Percentiles rank a stretch among this genome's conserved stretches.
phyloP scores from a whole-genome alignment of 2,797 vertebrate genomes.

The Chelon labrosus region DNA sequence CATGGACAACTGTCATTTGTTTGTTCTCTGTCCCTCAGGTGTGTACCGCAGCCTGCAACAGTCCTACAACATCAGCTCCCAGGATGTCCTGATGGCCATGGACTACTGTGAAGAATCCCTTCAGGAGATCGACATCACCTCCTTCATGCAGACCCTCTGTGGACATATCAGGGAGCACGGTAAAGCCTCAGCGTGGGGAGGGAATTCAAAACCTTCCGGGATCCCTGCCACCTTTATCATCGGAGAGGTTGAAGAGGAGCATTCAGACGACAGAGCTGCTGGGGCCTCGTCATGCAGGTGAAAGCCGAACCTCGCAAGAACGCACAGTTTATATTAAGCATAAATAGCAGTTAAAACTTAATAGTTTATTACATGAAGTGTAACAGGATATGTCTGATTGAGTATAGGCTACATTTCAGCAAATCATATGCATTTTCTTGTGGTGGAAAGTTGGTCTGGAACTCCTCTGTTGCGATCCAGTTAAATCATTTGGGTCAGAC shows the following conservation, averaged over 20 bases:
- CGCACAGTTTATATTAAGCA: neutral
- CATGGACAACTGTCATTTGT: too few relatives aligned
- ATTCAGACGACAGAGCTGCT: conserved; percentile 68
- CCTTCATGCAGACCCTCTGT: conserved; percentile 93
- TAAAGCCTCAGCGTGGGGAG: conserved; percentile 8
- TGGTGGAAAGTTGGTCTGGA: too few relatives aligned
- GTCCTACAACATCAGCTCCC: conserved; percentile 89
- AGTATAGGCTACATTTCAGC: too few relatives aligned
- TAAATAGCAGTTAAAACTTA: neutral
- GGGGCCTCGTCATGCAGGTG: conserved; percentile 90
- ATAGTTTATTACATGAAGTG: neutral
- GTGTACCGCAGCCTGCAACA: conserved; percentile 96
- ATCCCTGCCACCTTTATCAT: conserved; percentile 82
- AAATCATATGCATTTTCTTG: too few relatives aligned
- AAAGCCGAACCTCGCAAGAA: neutral
- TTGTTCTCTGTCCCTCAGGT: conserved; percentile 76
- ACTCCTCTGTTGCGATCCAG: too few relatives aligned
- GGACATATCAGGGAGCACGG: conserved; percentile 88
- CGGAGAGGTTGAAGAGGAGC: conserved; percentile 87
- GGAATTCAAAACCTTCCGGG: conserved; percentile 25
- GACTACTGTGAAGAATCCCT: conserved; percentile 98
- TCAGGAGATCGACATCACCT: conserved; percentile 95
- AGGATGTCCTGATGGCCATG: conserved; percentile 93
- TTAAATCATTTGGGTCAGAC: too few relatives aligned
- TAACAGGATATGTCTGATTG: too few relatives aligned